Conservation (phyloP, 2,888 invertebrate species). For the Cotesia congregata region DNA sequence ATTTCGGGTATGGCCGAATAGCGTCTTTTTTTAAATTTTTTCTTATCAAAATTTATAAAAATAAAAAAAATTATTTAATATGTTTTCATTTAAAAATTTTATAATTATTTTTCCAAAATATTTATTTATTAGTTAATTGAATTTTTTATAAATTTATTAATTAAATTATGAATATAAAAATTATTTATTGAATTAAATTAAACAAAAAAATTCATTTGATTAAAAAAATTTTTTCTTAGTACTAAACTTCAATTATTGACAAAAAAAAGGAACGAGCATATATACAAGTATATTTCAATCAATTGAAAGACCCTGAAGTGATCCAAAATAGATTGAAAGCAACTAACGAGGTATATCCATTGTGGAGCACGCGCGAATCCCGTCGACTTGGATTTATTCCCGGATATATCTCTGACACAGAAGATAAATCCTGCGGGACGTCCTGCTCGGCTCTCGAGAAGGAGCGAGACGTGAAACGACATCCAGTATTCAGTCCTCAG, state of each 20-base stretch:
- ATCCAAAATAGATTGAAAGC: constrained; percentile 11
- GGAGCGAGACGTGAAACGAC: not conserved
- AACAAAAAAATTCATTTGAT: not conserved
- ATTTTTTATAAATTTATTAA: no score
- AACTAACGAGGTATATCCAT: constrained; percentile 14
- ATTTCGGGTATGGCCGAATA: no score
- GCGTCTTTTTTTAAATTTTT: no score
- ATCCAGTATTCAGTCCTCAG: not conserved
- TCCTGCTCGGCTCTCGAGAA: not conserved
- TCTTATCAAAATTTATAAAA: no score
- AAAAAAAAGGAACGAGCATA: not conserved
- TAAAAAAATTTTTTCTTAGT: not conserved
- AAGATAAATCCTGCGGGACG: not conserved
- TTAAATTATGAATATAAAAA: no score
- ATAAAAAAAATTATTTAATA: no score
- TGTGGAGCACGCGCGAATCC: constrained; percentile 43
- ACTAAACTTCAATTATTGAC: not conserved
- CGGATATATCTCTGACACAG: not conserved
- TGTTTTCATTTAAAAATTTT: no score
- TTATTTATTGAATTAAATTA: no score
- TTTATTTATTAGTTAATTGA: no score
- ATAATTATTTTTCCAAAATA: no score
- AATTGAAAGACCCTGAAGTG: not conserved
- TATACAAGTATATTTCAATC: not conserved
- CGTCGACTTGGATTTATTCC: constrained; percentile 21